A percentile compares a stretch with the other conserved stretches of the same genome.
Evolutionary conservation across 2,888 invertebrate species (phyloP).

Genomic region (Branchellion lobata): DNA sequence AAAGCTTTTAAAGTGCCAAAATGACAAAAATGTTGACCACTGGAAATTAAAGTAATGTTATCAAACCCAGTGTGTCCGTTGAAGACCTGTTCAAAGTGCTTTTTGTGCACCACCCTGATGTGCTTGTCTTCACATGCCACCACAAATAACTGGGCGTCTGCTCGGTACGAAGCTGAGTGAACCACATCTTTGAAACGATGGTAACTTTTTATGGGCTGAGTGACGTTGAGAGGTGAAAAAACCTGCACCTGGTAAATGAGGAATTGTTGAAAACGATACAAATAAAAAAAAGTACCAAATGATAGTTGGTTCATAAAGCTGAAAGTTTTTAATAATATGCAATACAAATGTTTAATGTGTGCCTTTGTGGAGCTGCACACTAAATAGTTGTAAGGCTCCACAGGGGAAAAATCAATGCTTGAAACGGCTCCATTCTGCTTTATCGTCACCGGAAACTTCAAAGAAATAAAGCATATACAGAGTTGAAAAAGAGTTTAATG

Average conservation of each 20-base stretch:
- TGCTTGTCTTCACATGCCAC: constrained; percentile 86
- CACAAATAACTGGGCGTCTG: constrained; percentile 65
- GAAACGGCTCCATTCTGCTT: constrained; percentile 92
- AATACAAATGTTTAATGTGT: no score
- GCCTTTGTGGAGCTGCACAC: constrained; percentile 88
- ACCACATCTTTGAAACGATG: constrained; percentile 61
- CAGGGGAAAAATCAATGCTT: constrained; percentile 83
- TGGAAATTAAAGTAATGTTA: no score
- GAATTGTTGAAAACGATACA: no score
- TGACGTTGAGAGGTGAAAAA: constrained; percentile 53
- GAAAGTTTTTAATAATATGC: no score
- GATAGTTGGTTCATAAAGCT: no score
- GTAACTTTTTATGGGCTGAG: constrained; percentile 57
- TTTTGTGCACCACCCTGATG: constrained; percentile 85
- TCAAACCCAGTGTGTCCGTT: constrained; percentile 65
- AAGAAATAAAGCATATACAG: constrained; percentile 55
- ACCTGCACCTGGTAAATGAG: constrained; percentile 1
- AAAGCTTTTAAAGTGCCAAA: no score
- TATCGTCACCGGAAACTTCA: constrained; percentile 77
- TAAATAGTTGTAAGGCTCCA: constrained; percentile 85
- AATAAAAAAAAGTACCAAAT: no score
- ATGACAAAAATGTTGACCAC: no score
- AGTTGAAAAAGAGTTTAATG: constrained; percentile 66
- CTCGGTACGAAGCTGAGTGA: constrained; percentile 61
- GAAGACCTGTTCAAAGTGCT: constrained; percentile 79